Percentiles rank a stretch among this genome's conserved stretches.
These are phyloP conservation scores for Branchellion lobata DNA, from an alignment of 2,888 invertebrate species.

Conservation along the genomic window DNA sequence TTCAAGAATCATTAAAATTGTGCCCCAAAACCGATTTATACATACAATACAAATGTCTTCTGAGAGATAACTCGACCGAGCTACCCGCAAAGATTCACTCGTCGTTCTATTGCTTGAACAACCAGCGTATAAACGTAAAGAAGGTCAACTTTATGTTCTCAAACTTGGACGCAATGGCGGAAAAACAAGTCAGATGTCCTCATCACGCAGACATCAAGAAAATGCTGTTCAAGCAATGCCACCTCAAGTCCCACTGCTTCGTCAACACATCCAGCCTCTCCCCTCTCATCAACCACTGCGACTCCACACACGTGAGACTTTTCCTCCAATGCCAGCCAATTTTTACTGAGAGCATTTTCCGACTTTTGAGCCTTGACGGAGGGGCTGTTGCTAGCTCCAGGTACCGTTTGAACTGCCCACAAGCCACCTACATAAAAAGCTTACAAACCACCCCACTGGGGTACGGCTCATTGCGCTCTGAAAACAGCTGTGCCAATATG, in stretches of 20 bases:
- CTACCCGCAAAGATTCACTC: not conserved
- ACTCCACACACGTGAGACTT: not conserved
- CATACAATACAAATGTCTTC: not conserved
- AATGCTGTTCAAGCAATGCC: not conserved
- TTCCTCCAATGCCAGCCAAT: not conserved
- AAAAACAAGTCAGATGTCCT: not conserved
- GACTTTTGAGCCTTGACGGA: not conserved
- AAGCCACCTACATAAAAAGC: not conserved
- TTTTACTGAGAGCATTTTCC: not conserved
- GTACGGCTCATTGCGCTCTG: not conserved
- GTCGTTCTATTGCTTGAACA: conserved; percentile 6
- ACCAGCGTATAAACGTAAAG: not conserved
- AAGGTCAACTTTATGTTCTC: not conserved
- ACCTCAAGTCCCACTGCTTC: not conserved
- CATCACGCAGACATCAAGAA: not conserved
- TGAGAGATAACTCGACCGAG: not conserved
- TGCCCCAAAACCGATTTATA: not conserved
- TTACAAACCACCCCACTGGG: not conserved
- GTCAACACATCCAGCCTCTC: not conserved
- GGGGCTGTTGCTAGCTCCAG: not conserved
- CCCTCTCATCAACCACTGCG: not conserved
- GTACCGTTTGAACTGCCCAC: not conserved
- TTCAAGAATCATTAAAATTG: not conserved
- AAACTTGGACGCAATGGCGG: not conserved
- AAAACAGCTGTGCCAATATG: not conserved